Base-by-base conservation (phyloP, 2,888 invertebrate species). In the Thysanoteuthis rhombus region DNA sequence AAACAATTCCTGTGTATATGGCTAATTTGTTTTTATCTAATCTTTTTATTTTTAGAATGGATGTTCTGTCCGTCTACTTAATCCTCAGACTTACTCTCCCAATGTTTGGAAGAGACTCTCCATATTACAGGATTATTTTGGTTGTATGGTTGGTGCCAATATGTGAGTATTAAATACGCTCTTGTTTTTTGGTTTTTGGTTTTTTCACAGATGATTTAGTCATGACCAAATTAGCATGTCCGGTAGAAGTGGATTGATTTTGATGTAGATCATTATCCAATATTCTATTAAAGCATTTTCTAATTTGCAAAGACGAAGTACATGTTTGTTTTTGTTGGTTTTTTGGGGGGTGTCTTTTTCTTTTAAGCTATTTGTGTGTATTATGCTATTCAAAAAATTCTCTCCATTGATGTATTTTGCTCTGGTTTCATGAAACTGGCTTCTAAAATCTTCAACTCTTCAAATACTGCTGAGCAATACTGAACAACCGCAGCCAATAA, bases 101-200 rank as follows among this genome's bases (percentile, higher is more conserved):
- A 95, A 96, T 93, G 96, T 98, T 25, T 97, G 97, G 97, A 97
- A 97, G 95, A 95, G 98, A n/a, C 97, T 97, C 94, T 97, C 98
- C 8, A 98, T 98, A 0, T 97, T 99, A 93, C 99, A 99, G 95
- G 99, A 99, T 97, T 98, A 98, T 96, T 99, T 99, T 96, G 98
- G 98, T 93, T 98, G 98, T 93, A 98, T 99, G 97, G 99, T 99
- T 92, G 99, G 99, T 6, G 98, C 99, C 0, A 99, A 99, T 97
- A 98, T 98, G 97, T 98, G 95, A 97, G 97, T 96, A 93, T 36
- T 40, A 25, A 52, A 52, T 25, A n/a, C n/a, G n/a, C n/a, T n/a
- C n/a, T 42, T 42, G 0, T 52, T 25, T 52, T n/a, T n/a, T 75
- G 1, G 10, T n/a, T 75, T 75, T 75, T n/a, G 10, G 10, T n/a